Percentiles rank a stretch among this genome's conserved stretches.
phyloP scores from a whole-genome alignment of 2,113 vertebrate species.

The Ciconia stormi region DNA sequence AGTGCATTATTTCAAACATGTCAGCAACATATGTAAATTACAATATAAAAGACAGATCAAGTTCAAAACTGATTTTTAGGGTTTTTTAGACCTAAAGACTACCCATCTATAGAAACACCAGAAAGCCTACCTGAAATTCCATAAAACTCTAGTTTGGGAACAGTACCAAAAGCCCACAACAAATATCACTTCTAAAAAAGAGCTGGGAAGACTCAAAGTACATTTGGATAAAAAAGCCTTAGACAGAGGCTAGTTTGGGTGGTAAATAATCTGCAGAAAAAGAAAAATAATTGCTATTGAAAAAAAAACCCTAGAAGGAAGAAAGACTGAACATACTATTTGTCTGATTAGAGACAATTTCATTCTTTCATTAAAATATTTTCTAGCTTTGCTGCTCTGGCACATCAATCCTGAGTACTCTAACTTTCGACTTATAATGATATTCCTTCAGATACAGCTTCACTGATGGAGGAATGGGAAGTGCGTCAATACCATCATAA shows the following conservation, averaged over 20 bases:
- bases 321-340: neutral
- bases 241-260: neutral
- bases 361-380: constrained; percentile 36
- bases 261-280: constrained; percentile 14
- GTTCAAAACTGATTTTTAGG: constrained; percentile 29
- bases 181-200: constrained; percentile 38
- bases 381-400: constrained; percentile 73
- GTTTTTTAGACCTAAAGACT: constrained; percentile 47
- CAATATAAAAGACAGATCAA: constrained; percentile 68
- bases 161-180: constrained; percentile 49
- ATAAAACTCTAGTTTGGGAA: constrained; percentile 39
- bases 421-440: constrained; percentile 88
- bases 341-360: neutral
- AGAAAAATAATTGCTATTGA: neutral
- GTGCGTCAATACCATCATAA: constrained; percentile 85
- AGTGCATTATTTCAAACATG: constrained; percentile 60
- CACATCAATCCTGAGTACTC: constrained; percentile 79
- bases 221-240: constrained; percentile 22
- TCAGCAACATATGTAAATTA: constrained; percentile 53
- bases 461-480: constrained; percentile 87
- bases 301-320: neutral
- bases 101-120: constrained; percentile 36
- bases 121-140: constrained; percentile 48
- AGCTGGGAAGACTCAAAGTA: constrained; percentile 51
- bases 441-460: constrained; percentile 93